Evolutionary conservation across 2,888 invertebrate species (phyloP).

Genomic region (Melipona bicolor): DNA sequence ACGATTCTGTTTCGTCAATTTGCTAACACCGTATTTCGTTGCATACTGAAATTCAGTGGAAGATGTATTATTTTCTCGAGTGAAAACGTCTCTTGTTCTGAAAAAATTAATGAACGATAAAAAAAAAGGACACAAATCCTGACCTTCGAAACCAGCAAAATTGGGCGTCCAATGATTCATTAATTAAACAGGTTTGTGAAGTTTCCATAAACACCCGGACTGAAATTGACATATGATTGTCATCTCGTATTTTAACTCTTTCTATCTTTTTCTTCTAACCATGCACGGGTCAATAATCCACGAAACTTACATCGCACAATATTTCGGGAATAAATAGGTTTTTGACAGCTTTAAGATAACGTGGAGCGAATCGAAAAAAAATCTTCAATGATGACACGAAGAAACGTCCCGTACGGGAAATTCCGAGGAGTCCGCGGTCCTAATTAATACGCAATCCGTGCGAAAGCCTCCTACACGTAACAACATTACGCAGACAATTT

Average conservation of each 20-base stretch:
- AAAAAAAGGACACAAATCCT: no score
- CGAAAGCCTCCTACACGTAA: not conserved
- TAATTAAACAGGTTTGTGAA: not conserved
- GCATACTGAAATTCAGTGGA: no score
- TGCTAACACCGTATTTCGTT: no score
- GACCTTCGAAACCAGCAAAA: not conserved
- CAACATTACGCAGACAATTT: not conserved
- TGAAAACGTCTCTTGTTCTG: no score
- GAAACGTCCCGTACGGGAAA: slow-evolving; percentile 7
- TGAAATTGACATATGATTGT: not conserved
- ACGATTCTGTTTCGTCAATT: no score
- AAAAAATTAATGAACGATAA: not conserved
- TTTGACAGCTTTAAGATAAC: not conserved
- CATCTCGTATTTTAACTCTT: not conserved
- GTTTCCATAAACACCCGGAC: not conserved
- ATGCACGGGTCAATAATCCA: not conserved
- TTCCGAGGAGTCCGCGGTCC: not conserved
- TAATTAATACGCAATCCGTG: slow-evolving; percentile 5
- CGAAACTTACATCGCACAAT: not conserved
- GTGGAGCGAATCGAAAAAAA: not conserved
- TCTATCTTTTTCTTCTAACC: not conserved
- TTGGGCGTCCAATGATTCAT: not conserved
- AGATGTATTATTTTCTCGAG: no score
- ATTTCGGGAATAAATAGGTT: no score
- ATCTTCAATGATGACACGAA: not conserved